Conservation (phyloP, 2,888 invertebrate species). For the Lasioglossum zephyrum region DNA sequence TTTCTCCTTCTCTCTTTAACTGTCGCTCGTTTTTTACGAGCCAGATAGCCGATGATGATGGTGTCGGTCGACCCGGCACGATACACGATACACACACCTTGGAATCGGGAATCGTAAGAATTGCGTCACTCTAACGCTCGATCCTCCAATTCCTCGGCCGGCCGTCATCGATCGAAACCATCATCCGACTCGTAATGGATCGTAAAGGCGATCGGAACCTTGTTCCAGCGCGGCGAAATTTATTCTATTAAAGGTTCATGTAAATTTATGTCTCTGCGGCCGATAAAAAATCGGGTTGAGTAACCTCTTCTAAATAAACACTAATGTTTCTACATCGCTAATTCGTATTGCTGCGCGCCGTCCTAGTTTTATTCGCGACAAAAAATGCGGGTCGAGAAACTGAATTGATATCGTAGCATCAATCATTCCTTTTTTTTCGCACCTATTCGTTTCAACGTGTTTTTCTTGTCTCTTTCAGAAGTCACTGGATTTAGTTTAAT, state of each 20-base stretch:
- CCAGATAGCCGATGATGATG: constrained; percentile 42
- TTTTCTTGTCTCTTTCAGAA: not conserved
- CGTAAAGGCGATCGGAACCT: not conserved
- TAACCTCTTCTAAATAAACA: not conserved
- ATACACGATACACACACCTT: constrained; percentile 13
- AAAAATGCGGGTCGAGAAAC: not conserved
- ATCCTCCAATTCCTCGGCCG: not conserved
- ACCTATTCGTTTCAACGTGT: not conserved
- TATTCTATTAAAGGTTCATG: constrained; percentile 11
- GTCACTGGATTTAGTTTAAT: not conserved
- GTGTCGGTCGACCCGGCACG: constrained; percentile 14
- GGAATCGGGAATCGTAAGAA: constrained; percentile 25
- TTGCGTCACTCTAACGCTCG: constrained; percentile 39
- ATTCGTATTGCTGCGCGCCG: not conserved
- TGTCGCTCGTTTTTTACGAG: constrained; percentile 40
- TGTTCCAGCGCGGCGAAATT: not conserved
- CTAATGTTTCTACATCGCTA: not conserved
- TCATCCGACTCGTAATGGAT: not conserved
- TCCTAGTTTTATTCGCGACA: not conserved
- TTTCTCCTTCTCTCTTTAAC: not conserved
- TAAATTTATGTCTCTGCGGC: not conserved
- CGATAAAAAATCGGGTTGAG: not conserved
- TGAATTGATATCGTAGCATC: not conserved
- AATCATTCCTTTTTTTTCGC: not conserved
- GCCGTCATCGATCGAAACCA: not conserved